These are phyloP conservation scores for Daboia siamensis DNA, from an alignment of 2,113 vertebrate species.

Conservation along the genomic window DNA sequence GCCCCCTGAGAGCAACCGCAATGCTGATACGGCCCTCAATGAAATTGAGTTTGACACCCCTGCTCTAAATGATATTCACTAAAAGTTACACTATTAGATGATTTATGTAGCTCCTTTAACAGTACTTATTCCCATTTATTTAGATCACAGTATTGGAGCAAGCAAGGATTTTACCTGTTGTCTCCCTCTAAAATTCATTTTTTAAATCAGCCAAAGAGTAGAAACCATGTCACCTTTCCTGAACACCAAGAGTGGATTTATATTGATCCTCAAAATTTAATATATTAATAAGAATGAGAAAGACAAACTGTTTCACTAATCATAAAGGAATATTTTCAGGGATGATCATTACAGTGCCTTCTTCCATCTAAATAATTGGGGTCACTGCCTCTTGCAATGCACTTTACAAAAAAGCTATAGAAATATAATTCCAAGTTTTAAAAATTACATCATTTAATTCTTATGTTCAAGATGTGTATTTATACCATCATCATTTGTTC, in stretches of 20 bases:
- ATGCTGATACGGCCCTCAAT: too few relatives aligned
- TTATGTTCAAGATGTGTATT: not conserved
- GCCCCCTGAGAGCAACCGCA: too few relatives aligned
- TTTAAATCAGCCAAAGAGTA: not conserved
- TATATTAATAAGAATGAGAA: not conserved
- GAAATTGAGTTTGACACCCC: too few relatives aligned
- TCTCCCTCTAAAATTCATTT: not conserved
- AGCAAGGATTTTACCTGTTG: rapidly evolving
- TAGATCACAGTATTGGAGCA: not conserved
- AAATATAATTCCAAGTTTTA: not conserved
- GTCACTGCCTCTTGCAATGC: not conserved
- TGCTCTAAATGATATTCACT: not conserved
- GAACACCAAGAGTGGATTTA: not conserved
- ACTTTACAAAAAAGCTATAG: not conserved
- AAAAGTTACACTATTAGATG: not conserved
- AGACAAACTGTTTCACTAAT: not conserved
- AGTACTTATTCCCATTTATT: not conserved
- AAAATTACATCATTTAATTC: not conserved
- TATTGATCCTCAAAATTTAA: not conserved
- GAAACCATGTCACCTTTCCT: not conserved
- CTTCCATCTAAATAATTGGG: not conserved
- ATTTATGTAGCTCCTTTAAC: not conserved
- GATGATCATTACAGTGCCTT: not conserved
- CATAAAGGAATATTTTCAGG: not conserved
- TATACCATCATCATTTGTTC: not conserved